A percentile compares a stretch with the other conserved stretches of the same genome.
phyloP scores from a whole-genome alignment of 2,888 invertebrate species.

The Diachrysia chrysitis region DNA sequence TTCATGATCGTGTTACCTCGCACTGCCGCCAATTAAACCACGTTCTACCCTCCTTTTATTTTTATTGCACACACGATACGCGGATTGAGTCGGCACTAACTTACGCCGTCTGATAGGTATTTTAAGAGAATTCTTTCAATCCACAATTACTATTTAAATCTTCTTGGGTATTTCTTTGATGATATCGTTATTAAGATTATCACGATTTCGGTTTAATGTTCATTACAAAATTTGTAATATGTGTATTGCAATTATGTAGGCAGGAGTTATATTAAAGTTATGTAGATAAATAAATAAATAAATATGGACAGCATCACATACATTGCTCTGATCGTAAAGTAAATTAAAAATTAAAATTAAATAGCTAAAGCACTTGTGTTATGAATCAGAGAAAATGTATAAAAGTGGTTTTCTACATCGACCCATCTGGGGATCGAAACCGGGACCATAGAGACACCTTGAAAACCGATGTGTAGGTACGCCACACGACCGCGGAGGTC shows the following conservation, averaged over 20 bases:
- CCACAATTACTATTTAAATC: conserved; percentile 47
- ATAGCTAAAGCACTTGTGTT: too few relatives aligned
- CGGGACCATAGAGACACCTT: too few relatives aligned
- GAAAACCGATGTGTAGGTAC: too few relatives aligned
- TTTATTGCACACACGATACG: conserved; percentile 71
- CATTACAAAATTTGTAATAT: neutral
- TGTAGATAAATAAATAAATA: too few relatives aligned
- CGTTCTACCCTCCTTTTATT: conserved; percentile 67
- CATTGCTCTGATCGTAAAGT: too few relatives aligned
- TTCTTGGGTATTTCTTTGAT: conserved; percentile 28
- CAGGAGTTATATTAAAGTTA: neutral
- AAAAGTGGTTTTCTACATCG: too few relatives aligned
- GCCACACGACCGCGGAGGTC: too few relatives aligned
- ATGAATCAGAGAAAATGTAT: too few relatives aligned
- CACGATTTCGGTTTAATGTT: conserved; percentile 9
- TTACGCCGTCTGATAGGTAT: conserved; percentile 57
- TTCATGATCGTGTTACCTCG: conserved; percentile 65
- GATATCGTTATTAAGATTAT: conserved; percentile 38
- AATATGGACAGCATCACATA: too few relatives aligned
- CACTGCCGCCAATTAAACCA: conserved; percentile 77
- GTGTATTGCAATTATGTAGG: neutral
- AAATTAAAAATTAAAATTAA: too few relatives aligned
- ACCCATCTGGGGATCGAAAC: too few relatives aligned
- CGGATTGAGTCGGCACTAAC: conserved; percentile 63
- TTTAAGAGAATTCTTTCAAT: conserved; percentile 48